Evolutionary conservation across 2,113 vertebrate species (phyloP).

Genomic region (Triplophysa siluroides): DNA sequence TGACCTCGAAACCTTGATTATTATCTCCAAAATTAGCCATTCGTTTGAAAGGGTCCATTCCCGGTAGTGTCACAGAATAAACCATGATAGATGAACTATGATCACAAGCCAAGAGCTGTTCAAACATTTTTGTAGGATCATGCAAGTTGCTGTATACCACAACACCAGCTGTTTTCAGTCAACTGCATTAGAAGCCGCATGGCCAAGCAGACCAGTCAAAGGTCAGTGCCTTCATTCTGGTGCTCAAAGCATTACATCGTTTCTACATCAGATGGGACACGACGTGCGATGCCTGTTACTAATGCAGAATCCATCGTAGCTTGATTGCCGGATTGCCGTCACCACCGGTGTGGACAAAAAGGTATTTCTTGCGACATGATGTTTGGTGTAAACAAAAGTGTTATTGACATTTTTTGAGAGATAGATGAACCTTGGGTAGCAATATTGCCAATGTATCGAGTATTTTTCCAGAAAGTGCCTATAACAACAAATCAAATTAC

Average conservation of each 20-base stretch:
- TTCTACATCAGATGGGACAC: too few relatives aligned
- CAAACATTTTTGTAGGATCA: slow-evolving; percentile 28
- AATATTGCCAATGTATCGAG: too few relatives aligned
- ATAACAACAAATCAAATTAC: too few relatives aligned
- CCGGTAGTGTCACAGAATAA: slow-evolving; percentile 42
- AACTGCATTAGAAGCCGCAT: slow-evolving; percentile 18
- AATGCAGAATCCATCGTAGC: too few relatives aligned
- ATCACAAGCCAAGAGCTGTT: slow-evolving; percentile 35
- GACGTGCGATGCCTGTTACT: too few relatives aligned
- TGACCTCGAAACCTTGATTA: slow-evolving; percentile 35
- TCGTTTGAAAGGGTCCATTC: slow-evolving; percentile 25
- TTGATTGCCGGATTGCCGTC: too few relatives aligned
- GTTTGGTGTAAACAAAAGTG: too few relatives aligned
- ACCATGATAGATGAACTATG: slow-evolving; percentile 50
- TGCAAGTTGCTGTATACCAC: slow-evolving; percentile 46
- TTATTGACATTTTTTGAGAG: too few relatives aligned
- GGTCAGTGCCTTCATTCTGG: slow-evolving; percentile 3
- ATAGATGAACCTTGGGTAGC: too few relatives aligned
- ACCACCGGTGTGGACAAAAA: too few relatives aligned
- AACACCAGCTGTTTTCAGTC: slow-evolving; percentile 52
- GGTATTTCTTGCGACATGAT: too few relatives aligned
- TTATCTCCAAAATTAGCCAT: slow-evolving; percentile 39
- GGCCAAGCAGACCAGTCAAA: slow-evolving; percentile 20
- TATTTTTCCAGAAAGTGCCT: too few relatives aligned
- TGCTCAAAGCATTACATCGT: not conserved